These are phyloP conservation scores for Hippolais icterina DNA, from an alignment of 2,113 vertebrate genomes.

Conservation along the genomic window DNA sequence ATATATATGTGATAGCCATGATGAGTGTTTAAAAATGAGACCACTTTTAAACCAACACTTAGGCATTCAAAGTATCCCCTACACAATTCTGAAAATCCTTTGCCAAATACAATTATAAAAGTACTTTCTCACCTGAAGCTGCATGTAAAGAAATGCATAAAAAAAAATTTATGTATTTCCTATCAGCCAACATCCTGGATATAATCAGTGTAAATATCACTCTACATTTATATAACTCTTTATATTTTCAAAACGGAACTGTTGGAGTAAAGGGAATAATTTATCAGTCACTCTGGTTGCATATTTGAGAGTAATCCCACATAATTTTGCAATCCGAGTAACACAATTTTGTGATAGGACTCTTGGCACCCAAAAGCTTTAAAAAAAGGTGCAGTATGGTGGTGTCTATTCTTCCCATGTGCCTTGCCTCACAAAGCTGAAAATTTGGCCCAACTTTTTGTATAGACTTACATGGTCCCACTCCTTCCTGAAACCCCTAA, in stretches of 20 bases:
- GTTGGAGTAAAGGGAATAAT: conserved; percentile 4
- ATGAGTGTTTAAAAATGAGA: not conserved
- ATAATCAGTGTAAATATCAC: conserved; percentile 7
- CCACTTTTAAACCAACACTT: not conserved
- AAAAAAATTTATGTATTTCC: not conserved
- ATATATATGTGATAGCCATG: not conserved
- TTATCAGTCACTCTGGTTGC: not conserved
- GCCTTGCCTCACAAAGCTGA: not conserved
- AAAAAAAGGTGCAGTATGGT: not conserved
- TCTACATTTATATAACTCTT: not conserved
- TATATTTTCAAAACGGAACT: not conserved
- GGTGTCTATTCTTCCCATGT: not conserved
- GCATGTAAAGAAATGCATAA: not conserved
- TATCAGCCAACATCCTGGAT: not conserved
- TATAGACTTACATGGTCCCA: not conserved
- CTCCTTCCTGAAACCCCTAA: not conserved
- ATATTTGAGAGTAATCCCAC: conserved; percentile 10
- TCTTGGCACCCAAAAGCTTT: not conserved
- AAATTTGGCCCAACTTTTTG: not conserved
- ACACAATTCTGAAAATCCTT: not conserved
- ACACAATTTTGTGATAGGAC: not conserved
- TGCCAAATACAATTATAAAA: not conserved
- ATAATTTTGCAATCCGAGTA: not conserved
- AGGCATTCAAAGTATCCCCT: not conserved
- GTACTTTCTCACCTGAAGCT: not conserved